These are phyloP conservation scores for Argopecten irradians DNA, from an alignment of 1,140 invertebrate species.

Conservation along the genomic window DNA sequence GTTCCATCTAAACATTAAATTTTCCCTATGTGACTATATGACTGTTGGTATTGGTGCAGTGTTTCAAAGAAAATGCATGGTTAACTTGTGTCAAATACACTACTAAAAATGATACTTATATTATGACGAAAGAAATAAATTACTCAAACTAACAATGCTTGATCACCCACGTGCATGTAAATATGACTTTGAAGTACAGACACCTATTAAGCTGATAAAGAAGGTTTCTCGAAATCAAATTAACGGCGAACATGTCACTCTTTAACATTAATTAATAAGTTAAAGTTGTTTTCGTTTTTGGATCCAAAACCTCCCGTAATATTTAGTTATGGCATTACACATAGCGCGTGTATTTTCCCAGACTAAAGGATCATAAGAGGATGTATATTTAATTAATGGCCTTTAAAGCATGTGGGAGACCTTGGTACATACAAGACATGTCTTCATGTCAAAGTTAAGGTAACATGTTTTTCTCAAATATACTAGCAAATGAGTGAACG, in stretches of 20 bases:
- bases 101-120: neutral
- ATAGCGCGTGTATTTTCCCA: neutral
- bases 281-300: neutral
- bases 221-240: neutral
- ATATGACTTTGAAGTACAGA: neutral
- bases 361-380: neutral
- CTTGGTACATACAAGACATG: too few species aligned
- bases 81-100: neutral
- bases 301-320: neutral
- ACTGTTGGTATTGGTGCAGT: neutral
- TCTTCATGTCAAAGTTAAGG: too few species aligned
- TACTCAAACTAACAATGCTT: neutral
- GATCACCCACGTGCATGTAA: neutral
- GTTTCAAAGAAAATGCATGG: neutral
- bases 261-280: neutral
- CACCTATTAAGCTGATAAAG: neutral
- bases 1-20: neutral
- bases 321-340: neutral
- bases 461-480: too few species aligned
- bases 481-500: too few species aligned
- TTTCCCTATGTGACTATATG: neutral
- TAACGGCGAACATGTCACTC: neutral
- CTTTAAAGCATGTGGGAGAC: neutral
- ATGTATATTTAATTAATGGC: neutral
- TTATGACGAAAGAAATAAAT: neutral